Base-by-base conservation (phyloP, 2,113 vertebrate species). In the Ciconia stormi region DNA sequence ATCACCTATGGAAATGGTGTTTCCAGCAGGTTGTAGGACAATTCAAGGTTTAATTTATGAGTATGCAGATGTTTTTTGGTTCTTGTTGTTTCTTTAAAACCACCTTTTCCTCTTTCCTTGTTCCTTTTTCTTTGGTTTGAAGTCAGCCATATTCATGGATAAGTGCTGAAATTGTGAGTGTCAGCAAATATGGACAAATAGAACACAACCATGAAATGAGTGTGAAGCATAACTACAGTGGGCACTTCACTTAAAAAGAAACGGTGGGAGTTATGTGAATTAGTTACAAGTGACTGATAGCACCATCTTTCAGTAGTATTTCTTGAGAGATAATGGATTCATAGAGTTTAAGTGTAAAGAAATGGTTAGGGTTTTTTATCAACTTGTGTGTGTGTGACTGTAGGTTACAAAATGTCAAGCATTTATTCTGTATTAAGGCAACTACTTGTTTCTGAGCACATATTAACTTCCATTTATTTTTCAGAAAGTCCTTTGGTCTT, bases 401-500 rank as follows among this genome's bases (percentile, higher is more conserved):
- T 23, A 84, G 44, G 77, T 70, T 76, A n/a, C 1, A 4, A 84
- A 89, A 79, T 79, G 44, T 74, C 70, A 65, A 47, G 15, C 8
- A 25, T 92, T 87, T 92, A 46, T 77, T 72, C 36, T 80, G 3
- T 52, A 55, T 72, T 88, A 62, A 65, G 36, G 49, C 0, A 0
- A 23, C 47, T 78, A 10, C 61, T 89, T 89, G 50, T 74, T 96
- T 95, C 53, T 94, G 27, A 90, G 53, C 59, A 58, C 66, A 53
- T 73, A 36, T 6, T 86, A 34, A 73, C 30, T 85, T 82, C 49
- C 66, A 13, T 62, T 93, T 92, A 36, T 91, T 96, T 86, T 93
- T 87, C 85, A 88, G 78, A 50, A 80, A 82, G 66, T 76, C 21
- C 36, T 95, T 71, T 93, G 61, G 36, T 88, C 85, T 90, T 92